A percentile compares a stretch with the other conserved stretches of the same genome.
Conservation (phyloP, 2,888 invertebrate genomes). For the Drosophila tripunctata region DNA sequence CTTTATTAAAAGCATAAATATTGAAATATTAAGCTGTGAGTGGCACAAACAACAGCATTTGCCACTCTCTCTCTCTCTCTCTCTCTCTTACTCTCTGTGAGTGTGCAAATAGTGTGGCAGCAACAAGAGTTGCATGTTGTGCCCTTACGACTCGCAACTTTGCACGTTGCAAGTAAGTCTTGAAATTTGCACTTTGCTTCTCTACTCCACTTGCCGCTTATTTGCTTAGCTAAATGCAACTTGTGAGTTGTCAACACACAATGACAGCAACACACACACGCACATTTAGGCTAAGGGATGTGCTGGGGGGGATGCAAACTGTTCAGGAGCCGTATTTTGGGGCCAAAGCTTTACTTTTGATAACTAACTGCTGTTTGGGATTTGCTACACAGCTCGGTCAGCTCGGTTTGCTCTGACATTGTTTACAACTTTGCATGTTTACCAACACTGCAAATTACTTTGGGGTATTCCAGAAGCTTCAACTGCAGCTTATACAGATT, state of each 20-base stretch:
- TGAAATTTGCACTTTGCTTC: slow-evolving; percentile 52
- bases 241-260: slow-evolving; percentile 75
- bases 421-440: slow-evolving; percentile 15
- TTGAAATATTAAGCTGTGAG: slow-evolving; percentile 78
- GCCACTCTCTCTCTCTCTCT: not conserved
- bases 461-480: not conserved
- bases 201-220: slow-evolving; percentile 16
- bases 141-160: not conserved
- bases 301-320: too few species aligned
- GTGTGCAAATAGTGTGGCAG: slow-evolving; percentile 43
- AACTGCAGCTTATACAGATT: not conserved
- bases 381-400: slow-evolving; percentile 8
- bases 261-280: slow-evolving; percentile 20
- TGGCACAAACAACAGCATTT: slow-evolving; percentile 67
- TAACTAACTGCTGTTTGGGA: slow-evolving; percentile 5
- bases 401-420: slow-evolving; percentile 5
- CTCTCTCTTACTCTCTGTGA: not conserved
- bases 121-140: slow-evolving; percentile 14
- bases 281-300: not conserved
- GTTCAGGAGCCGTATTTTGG: too few species aligned
- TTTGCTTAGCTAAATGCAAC: slow-evolving; percentile 80
- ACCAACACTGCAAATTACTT: slow-evolving; percentile 33
- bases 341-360: not conserved
- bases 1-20: slow-evolving; percentile 78
- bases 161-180: slow-evolving; percentile 33